Evolutionary conservation across 2,888 invertebrate species (phyloP).

Genomic region (Coenonympha glycerion): DNA sequence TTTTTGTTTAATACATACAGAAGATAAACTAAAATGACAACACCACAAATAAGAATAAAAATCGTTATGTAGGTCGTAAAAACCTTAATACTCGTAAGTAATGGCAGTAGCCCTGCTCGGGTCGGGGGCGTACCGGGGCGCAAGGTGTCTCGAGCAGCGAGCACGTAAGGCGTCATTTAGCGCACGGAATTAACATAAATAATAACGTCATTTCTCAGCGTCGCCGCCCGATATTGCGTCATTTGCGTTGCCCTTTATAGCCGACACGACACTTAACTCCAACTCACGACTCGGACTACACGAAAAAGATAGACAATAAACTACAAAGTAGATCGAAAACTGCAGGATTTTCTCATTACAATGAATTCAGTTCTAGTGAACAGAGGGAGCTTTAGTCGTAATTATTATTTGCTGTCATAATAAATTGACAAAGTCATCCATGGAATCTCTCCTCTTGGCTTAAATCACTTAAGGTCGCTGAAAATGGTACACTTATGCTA

Average conservation of each 20-base stretch:
- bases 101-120: constrained; percentile 41
- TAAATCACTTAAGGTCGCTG: too few species aligned
- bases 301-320: neutral
- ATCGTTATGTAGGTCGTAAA: neutral
- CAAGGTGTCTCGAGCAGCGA: constrained; percentile 53
- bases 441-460: too few species aligned
- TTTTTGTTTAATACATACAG: too few species aligned
- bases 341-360: too few species aligned
- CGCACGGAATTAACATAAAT: constrained; percentile 74
- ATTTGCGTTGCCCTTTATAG: constrained; percentile 64
- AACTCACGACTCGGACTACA: constrained; percentile 34
- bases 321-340: neutral
- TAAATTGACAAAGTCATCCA: too few species aligned
- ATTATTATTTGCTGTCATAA: too few species aligned
- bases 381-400: too few species aligned
- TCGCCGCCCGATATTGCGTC: constrained; percentile 55
- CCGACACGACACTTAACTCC: constrained; percentile 60
- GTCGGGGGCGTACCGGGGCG: too few species aligned
- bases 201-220: constrained; percentile 68
- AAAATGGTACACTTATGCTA: too few species aligned
- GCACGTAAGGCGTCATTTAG: constrained; percentile 71
- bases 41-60: neutral
- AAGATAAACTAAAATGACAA: too few species aligned
- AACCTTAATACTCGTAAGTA: neutral
- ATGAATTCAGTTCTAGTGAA: too few species aligned